A percentile compares a stretch with the other conserved stretches of the same genome.
These are phyloP conservation scores for Harpegnathos saltator DNA, from an alignment of 1,140 invertebrate genomes.

Conservation along the genomic window DNA sequence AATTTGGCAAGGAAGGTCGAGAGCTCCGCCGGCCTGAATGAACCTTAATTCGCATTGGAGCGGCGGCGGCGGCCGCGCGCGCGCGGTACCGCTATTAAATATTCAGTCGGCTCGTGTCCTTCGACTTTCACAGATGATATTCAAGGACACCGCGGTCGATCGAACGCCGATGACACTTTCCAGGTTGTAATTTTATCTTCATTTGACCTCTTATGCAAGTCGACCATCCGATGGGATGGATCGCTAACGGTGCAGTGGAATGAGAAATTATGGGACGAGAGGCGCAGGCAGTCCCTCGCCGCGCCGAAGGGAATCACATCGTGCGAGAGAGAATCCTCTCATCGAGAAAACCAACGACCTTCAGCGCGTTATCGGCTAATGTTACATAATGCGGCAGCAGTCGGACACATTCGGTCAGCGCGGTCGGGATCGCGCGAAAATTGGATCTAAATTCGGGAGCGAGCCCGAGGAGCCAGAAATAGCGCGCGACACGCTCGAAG, in stretches of 20 bases:
- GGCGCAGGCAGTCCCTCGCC: constrained; percentile 60
- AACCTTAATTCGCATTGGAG: constrained; percentile 42
- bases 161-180: constrained; percentile 75
- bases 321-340: constrained; percentile 54
- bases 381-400: constrained; percentile 26
- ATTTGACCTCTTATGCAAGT: constrained; percentile 73
- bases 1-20: neutral
- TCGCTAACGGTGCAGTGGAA: constrained; percentile 70
- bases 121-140: constrained; percentile 70
- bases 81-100: constrained; percentile 35
- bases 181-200: constrained; percentile 76
- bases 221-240: constrained; percentile 68
- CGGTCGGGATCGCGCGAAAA: neutral
- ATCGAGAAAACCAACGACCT: constrained; percentile 67
- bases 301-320: constrained; percentile 21
- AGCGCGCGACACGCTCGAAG: no score
- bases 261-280: constrained; percentile 72
- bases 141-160: constrained; percentile 71
- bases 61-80: constrained; percentile 3
- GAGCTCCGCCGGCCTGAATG: constrained; percentile 17
- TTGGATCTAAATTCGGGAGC: neutral
- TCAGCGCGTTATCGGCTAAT: constrained; percentile 58
- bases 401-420: constrained; percentile 8
- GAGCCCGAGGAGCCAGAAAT: neutral
- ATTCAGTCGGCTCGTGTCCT: constrained; percentile 60